Evolutionary conservation across 2,113 vertebrate genomes (phyloP), one percentile per base, ranked within the genome.

Genomic region (Phocoena sinus): DNA sequence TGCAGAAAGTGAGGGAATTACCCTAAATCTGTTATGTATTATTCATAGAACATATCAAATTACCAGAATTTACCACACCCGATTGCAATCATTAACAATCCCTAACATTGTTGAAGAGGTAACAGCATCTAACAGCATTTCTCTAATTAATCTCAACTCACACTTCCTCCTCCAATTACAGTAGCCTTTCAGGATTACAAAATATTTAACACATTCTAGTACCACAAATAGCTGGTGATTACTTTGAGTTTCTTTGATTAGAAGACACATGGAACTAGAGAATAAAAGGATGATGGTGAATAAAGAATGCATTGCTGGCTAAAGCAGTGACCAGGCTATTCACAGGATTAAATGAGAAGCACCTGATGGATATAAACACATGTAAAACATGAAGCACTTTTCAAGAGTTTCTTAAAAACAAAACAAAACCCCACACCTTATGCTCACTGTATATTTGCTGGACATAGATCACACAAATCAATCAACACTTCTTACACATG

Each of bases 321-420:
- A 41, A 89, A 23, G 60, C 6, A 47, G 31, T 47, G 80, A 73
- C n/a, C 50, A 53, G 36, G 71, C 47, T 44, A 83, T 3, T 79
- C n/a, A 83, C 26, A 82, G 26, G 77, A 70, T 62, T 82, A 90
- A 80, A 84, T 1, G 44, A 62, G 23, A 86, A 92, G 71, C 80
- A 94, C 50, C 11, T 60, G 36, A 67, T 9, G 58, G 26, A 70
- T 71, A 93, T 70, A 77, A 91, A 93, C 88, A 47, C 73, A 93
- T 25, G 95, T 71, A 91, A 88, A 89, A 74, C 4, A 80, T 20
- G 20, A 44, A 36, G 41, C 21, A 53, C 68, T 36, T 85, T 91
- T 85, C n/a, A 92, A 79, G 73, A 92, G 71, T 86, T 38, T 79
- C 41, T 63, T 85, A 81, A 86, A 94, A 89, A 68, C 38, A 93